Base-by-base conservation (phyloP, 2,797 vertebrate genomes). In the Poecilia picta region DNA sequence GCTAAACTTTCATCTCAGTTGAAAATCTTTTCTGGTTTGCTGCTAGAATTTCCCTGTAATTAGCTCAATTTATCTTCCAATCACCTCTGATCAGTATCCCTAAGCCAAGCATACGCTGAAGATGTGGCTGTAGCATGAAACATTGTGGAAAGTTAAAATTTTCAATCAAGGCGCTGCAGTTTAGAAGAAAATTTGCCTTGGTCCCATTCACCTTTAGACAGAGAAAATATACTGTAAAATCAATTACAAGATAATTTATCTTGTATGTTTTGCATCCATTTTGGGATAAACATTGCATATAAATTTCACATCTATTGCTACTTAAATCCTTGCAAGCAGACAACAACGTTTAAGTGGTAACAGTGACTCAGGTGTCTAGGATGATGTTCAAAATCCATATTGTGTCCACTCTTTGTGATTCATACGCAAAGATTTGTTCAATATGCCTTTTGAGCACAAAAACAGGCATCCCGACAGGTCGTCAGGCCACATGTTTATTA, bases 291-390 rank as follows among this genome's bases (percentile, higher is more conserved):
- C 2, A 28, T 25, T 25, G 39, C 64, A 68, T 39, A 20, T 4
- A 45, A 3, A 13, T 46, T 45, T 28, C 28, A n/a, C 7, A 46
- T 46, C 46, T n/a, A 46, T 46, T 46, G 25, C 68, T 28, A 71
- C 23, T 28, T 46, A 8, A 15, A 46, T 46, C 12, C 43, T 46
- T 45, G 41, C 68, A 25, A 71, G 46, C 25, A 46, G 68, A 71
- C 41, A 71, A 16, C 3, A 71, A 16, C 3, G 8, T 28, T 46
- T 16, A 71, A 28, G 25, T 16, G 41, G 25, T 71, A 46, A 71
- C 11, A 46, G n/a, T 71, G 41, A 71, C 25, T 71, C n/a, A 75
- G 51, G 71, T 74, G 57, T 72, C 75, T 45, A 53, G 77, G 47
- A 53, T 46, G 36, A 47, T 2, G 45, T 36, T 41, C 12, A 10